Evolutionary conservation across 2,888 invertebrate genomes (phyloP), one percentile per base, ranked within the genome.

Genomic region (Archips xylosteana): DNA sequence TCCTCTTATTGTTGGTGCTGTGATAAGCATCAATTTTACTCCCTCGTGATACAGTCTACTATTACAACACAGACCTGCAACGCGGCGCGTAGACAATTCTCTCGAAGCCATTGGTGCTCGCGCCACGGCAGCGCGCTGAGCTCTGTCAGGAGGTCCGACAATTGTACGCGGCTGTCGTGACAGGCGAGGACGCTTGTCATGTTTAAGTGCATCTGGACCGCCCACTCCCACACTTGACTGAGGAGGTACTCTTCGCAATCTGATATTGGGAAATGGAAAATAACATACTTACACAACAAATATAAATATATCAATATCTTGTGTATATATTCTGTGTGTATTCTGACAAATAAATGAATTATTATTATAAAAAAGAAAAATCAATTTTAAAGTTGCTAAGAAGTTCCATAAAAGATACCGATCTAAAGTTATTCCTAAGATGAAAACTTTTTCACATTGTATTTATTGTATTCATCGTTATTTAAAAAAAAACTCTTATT

Each of bases 171-270:
- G 36, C 81, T 77, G 76, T 83, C 85, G 57, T 82, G 83, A 15
- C 77, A 3, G 34, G 71, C 42, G 15, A 76, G 76, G 2, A 71
- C 42, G 9, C 74, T 39, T 42, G 71, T 78, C 74, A 76, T 77
- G 63, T 75, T 65, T 51, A 81, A 15, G 73, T 84, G 83, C 12
- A 80, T 79, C 34, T 80, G 79, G 15, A 86, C 76, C 12, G 79
- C 74, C 92, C 92, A 92, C 75, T 84, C 81, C 83, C 88, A 92
- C 47, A 85, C 80, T 15, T 85, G 82, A 39, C 87, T 86, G 0
- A 92, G 85, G 0, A 92, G 75, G 12, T 78, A 70, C 15, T 81
- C 78, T 54, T 87, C 88, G 2, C 83, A 81, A 2, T 87, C 92
- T 84, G 71, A 0, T 12, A 5, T 15, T 3, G 13, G n/a, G 34